A percentile compares a stretch with the other conserved stretches of the same genome.
phyloP scores from a whole-genome alignment of 1,140 invertebrate genomes.

The Drosophila elegans region DNA sequence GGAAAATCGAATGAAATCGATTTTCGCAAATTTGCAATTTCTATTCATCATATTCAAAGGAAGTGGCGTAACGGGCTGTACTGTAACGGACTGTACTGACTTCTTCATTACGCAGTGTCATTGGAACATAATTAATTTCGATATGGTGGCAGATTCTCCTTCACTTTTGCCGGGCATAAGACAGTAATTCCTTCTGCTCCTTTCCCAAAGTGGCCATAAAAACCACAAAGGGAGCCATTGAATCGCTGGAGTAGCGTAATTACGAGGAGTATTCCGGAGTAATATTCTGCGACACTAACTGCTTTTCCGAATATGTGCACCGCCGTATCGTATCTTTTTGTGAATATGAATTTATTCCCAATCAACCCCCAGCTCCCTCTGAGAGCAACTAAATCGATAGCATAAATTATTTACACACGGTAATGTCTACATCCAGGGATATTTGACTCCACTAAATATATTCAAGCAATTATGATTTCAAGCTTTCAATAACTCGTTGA shows the following conservation, averaged over 20 bases:
- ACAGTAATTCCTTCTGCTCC: background rate
- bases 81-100: constrained; percentile 6
- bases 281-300: background rate
- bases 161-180: constrained; percentile 2
- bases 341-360: constrained; percentile 5
- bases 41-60: constrained; percentile 65
- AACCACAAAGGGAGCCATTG: constrained; percentile 23
- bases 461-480: too few species aligned
- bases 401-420: constrained; percentile 5
- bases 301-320: background rate
- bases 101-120: constrained; percentile 29
- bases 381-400: background rate
- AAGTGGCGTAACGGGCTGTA: constrained; percentile 10
- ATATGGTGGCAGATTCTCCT: constrained; percentile 20
- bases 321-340: background rate
- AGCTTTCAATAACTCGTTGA: too few species aligned
- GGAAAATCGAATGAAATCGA: constrained; percentile 21
- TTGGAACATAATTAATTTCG: constrained; percentile 36
- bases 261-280: background rate
- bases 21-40: constrained; percentile 47
- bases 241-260: constrained; percentile 13
- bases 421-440: background rate
- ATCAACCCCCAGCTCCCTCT: background rate
- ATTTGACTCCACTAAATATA: background rate
- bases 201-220: constrained; percentile 25